Evolutionary conservation across 2,113 vertebrate species (phyloP).

Genomic region (Mastomys coucha): DNA sequence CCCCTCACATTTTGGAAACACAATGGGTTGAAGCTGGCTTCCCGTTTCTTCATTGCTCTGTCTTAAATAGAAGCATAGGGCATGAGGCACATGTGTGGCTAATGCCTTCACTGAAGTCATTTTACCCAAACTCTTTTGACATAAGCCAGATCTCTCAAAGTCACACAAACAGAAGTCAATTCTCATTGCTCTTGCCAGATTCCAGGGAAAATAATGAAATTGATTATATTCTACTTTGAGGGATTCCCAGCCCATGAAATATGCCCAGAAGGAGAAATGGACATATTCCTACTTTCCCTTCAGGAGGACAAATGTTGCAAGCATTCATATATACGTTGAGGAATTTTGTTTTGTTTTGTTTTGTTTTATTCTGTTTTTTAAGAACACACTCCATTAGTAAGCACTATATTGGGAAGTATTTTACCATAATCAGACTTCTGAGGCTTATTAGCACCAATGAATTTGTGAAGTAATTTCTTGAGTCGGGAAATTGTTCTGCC

Average conservation of each 20-base stretch:
- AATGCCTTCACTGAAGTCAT: conserved; percentile 23
- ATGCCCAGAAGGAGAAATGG: not conserved
- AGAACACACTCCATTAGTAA: not conserved
- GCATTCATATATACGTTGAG: not conserved
- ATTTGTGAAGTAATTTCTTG: not conserved
- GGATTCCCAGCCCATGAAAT: not conserved
- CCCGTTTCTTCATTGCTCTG: not conserved
- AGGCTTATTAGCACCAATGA: not conserved
- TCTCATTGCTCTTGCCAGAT: not conserved
- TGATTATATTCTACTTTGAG: not conserved
- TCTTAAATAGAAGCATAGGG: conserved; percentile 61
- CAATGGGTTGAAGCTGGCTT: not conserved
- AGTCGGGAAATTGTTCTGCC: not conserved
- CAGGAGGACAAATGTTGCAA: not conserved
- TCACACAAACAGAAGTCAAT: conserved; percentile 41
- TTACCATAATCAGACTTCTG: not conserved
- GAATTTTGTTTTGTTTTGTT: not conserved
- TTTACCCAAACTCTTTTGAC: conserved; percentile 54
- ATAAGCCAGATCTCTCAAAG: conserved; percentile 43
- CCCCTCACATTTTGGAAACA: not conserved
- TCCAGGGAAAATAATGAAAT: not conserved
- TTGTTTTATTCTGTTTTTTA: not conserved
- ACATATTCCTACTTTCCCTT: not conserved
- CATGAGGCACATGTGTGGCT: not conserved
- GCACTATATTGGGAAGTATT: not conserved